A percentile compares a stretch with the other conserved stretches of the same genome.
phyloP scores from a whole-genome alignment of 2,113 vertebrate species.

The Toxotes jaculatrix region DNA sequence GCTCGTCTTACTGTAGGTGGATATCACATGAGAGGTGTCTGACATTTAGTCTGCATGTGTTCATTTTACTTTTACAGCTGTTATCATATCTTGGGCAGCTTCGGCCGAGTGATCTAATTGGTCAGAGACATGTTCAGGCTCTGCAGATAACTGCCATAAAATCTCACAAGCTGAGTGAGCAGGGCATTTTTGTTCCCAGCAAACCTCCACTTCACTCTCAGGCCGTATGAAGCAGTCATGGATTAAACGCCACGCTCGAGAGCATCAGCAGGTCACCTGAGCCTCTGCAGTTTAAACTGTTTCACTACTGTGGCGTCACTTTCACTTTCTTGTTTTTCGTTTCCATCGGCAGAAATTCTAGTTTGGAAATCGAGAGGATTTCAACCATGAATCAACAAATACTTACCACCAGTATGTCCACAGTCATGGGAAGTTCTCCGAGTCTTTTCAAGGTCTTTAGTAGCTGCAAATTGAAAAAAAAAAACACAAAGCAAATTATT shows the following conservation, averaged over 20 bases:
- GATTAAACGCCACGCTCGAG: neutral
- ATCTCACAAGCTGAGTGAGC: neutral
- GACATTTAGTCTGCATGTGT: neutral
- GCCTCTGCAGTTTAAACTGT: too few relatives aligned
- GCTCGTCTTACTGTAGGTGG: neutral
- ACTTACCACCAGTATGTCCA: conserved; percentile 96
- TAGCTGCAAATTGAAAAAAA: conserved; percentile 84
- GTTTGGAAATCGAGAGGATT: neutral
- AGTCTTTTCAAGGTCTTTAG: conserved; percentile 95
- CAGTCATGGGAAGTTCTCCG: conserved; percentile 93
- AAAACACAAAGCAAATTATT: neutral
- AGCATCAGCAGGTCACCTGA: too few relatives aligned
- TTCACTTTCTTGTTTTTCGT: neutral
- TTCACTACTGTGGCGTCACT: too few relatives aligned
- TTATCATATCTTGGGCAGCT: neutral
- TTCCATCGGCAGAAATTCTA: neutral
- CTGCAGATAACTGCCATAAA: neutral
- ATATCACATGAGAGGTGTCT: neutral
- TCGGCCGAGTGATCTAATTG: neutral
- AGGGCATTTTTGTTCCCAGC: neutral
- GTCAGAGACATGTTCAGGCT: conserved; percentile 5
- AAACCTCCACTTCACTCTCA: neutral
- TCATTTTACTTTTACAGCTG: neutral
- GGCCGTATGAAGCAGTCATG: neutral
- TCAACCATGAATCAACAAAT: neutral